Evolutionary conservation across 2,888 invertebrate genomes (phyloP).

Genomic region (Lasius platythorax): DNA sequence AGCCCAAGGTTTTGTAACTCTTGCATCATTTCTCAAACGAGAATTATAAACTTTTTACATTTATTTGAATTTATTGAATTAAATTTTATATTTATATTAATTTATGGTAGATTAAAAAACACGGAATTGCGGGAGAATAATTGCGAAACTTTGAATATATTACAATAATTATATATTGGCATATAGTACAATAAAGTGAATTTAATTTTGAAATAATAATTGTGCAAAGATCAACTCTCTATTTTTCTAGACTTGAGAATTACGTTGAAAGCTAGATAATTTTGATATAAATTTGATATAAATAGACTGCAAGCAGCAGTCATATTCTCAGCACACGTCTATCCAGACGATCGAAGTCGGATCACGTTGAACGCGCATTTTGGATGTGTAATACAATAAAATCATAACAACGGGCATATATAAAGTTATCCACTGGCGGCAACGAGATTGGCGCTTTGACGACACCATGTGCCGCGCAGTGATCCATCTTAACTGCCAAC

Average conservation of each 20-base stretch:
- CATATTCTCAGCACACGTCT: constrained; percentile 8
- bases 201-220: not conserved
- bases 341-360: constrained; percentile 39
- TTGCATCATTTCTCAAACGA: not conserved
- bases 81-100: not conserved
- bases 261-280: not conserved
- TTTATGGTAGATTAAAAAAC: not conserved
- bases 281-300: not conserved
- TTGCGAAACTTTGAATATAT: not conserved
- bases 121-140: not conserved
- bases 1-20: not conserved
- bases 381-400: constrained; percentile 70
- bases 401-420: constrained; percentile 70
- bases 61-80: not conserved
- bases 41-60: not conserved
- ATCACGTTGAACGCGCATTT: constrained; percentile 62
- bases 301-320: not conserved
- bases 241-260: not conserved
- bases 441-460: constrained; percentile 77
- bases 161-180: too few relatives aligned
- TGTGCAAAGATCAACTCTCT: not conserved
- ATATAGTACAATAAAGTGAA: not conserved
- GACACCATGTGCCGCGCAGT: constrained; percentile 76
- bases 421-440: constrained; percentile 75
- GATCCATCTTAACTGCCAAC: constrained; percentile 83